Conservation (phyloP, 2,113 vertebrate species). For the Chloebia gouldiae region DNA sequence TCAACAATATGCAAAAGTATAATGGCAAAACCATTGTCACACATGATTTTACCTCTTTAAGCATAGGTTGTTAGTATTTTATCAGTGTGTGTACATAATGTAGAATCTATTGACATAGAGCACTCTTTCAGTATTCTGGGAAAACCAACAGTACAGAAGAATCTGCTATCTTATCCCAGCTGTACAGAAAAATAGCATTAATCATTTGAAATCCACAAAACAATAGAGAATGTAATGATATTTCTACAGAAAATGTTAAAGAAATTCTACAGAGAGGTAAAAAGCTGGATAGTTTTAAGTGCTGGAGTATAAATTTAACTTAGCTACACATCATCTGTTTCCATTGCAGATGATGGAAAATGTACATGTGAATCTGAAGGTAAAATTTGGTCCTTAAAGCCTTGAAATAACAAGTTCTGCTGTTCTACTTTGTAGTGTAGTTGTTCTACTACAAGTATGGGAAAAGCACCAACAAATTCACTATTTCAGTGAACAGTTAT, state of each 20-base stretch:
- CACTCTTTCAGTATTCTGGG: conserved; percentile 3
- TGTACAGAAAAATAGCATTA: not conserved
- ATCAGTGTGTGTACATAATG: not conserved
- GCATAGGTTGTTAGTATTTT: not conserved
- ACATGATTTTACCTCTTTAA: conserved; percentile 50
- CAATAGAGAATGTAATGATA: not conserved
- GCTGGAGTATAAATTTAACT: not conserved
- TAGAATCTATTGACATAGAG: conserved; percentile 22
- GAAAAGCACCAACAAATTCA: not conserved
- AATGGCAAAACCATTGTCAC: conserved; percentile 54
- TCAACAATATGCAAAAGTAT: conserved; percentile 54
- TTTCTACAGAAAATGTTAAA: not conserved
- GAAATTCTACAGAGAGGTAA: not conserved
- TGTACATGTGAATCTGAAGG: not conserved
- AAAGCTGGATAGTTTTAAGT: not conserved
- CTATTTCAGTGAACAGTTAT: not conserved
- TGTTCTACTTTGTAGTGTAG: not conserved
- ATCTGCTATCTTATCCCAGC: not conserved
- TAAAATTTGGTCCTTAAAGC: not conserved
- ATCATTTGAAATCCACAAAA: not conserved
- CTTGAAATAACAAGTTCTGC: not conserved
- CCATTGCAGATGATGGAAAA: not conserved
- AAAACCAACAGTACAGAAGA: conserved; percentile 41
- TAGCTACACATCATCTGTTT: not conserved
- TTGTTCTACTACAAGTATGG: not conserved